These are phyloP conservation scores for Apotomis capreana DNA, from an alignment of 2,888 invertebrate species.

Conservation along the genomic window DNA sequence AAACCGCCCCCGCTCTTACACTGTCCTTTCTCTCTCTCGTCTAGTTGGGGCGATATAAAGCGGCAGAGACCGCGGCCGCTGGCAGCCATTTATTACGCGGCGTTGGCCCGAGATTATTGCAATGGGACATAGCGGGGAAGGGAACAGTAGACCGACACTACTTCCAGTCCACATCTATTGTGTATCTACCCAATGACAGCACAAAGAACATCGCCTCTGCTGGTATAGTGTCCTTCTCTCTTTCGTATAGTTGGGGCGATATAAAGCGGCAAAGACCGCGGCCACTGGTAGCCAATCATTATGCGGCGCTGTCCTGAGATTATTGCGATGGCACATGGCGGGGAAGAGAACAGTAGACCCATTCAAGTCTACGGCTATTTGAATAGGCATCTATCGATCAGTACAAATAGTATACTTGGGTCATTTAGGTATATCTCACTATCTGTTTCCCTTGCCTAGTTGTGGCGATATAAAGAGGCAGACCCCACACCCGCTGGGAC, in stretches of 20 bases:
- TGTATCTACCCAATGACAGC: too few species aligned
- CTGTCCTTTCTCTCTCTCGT: neutral
- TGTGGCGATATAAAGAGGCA: slow-evolving; percentile 51
- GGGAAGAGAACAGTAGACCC: slow-evolving; percentile 12
- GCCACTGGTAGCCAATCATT: slow-evolving; percentile 58
- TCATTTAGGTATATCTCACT: too few species aligned
- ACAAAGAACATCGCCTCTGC: too few species aligned
- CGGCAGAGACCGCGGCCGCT: slow-evolving; percentile 52
- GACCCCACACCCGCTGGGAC: slow-evolving; percentile 50
- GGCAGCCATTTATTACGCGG: slow-evolving; percentile 57
- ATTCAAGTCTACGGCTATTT: neutral
- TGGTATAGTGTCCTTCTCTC: neutral
- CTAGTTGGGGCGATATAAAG: slow-evolving; percentile 52
- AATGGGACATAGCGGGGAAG: slow-evolving; percentile 8
- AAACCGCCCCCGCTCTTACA: neutral
- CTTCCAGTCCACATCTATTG: neutral
- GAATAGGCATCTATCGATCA: too few species aligned
- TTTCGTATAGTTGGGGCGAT: slow-evolving; percentile 48
- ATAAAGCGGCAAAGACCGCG: slow-evolving; percentile 51
- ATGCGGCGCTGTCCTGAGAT: slow-evolving; percentile 55
- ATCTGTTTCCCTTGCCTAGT: slow-evolving; percentile 40
- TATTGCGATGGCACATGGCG: slow-evolving; percentile 48
- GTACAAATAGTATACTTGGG: too few species aligned
- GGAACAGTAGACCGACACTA: slow-evolving; percentile 1
- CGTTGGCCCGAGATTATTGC: slow-evolving; percentile 58